Base-by-base conservation (phyloP, 2,888 invertebrate genomes). In the Lycophotia porphyrea region DNA sequence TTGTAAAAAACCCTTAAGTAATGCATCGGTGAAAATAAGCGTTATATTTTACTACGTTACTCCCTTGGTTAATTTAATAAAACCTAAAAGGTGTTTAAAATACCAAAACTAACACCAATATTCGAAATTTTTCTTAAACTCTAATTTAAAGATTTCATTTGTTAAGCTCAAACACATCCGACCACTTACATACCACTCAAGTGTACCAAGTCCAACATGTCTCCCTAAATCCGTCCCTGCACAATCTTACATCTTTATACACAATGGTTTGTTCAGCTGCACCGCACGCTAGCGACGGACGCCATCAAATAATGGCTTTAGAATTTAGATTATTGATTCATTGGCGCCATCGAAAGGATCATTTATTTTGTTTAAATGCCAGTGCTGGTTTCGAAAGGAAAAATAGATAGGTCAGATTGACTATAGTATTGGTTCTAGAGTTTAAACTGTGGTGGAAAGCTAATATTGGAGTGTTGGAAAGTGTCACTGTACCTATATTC, bases 221-320 rank as follows among this genome's bases (percentile, higher is more conserved):
- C 3, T 18, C 24, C n/a, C 39, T 5, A 60, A 82, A 21, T 87
- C n/a, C 87, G 36, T 52, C 71, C 68, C 88, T 77, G 88, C 3
- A 39, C 18, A 74, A 80, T 67, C 82, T 78, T 73, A 84, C 87
- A 80, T 76, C 88, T 87, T 63, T 42, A 86, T 87, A 83, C 74
- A 64, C 65, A 80, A 76, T 86, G 84, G 84, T 84, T 84, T 78
- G 78, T 67, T 88, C 88, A 87, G 77, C 84, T 87, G 86, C 82
- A 52, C 64, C 70, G 64, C 81, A 73, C 81, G 68, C 39, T 71
- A 71, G 64, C 69, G 66, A 68, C 70, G 52, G 67, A 78, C 76
- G 80, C 76, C 84, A 79, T 86, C 80, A 77, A 82, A 84, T 83
- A 84, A 86, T 87, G 74, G 71, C 58, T 81, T 63, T 68, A 83